Percentiles rank a stretch among this genome's conserved stretches.
Evolutionary conservation across 37 sponge, comb jelly and placozoan species (phyloP).

Genomic region (Ianthella basta): DNA sequence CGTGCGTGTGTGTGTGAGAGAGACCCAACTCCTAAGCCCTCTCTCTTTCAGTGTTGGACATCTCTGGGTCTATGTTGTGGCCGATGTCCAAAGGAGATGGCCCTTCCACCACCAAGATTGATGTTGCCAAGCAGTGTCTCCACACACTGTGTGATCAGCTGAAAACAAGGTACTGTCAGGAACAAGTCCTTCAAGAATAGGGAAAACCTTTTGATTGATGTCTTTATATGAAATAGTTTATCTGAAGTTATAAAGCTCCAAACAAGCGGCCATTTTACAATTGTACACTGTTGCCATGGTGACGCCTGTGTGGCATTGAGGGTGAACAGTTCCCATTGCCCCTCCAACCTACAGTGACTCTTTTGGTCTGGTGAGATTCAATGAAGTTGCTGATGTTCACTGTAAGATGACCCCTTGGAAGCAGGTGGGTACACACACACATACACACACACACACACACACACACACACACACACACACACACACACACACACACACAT

Average conservation of each 20-base stretch:
- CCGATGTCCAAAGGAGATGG: slow-evolving; percentile 21
- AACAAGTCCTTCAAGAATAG: too few relatives aligned
- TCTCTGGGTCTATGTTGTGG: slow-evolving; percentile 54
- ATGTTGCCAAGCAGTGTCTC: slow-evolving; percentile 56
- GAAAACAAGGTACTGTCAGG: slow-evolving; percentile 41
- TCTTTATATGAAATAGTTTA: too few relatives aligned
- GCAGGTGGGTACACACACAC: background rate
- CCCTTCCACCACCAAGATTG: slow-evolving; percentile 19
- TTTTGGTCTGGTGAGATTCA: slow-evolving; percentile 55
- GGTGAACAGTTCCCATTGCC: background rate
- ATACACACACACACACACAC: background rate
- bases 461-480: background rate
- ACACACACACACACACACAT: slow-evolving; percentile 30
- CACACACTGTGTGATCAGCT: slow-evolving; percentile 46
- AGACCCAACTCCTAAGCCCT: too few relatives aligned
- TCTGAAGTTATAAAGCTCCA: too few relatives aligned
- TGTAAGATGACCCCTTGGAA: slow-evolving; percentile 16
- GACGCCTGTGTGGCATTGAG: background rate
- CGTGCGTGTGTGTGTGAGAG: too few relatives aligned
- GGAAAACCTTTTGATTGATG: too few relatives aligned
- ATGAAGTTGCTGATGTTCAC: slow-evolving; percentile 27
- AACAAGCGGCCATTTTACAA: too few relatives aligned
- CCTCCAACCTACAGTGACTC: slow-evolving; percentile 34
- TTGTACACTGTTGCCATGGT: too few relatives aligned
- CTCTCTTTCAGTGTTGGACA: slow-evolving; percentile 57